Evolutionary conservation across 1,140 invertebrate species (phyloP).

Genomic region (Glossosoma conforme): DNA sequence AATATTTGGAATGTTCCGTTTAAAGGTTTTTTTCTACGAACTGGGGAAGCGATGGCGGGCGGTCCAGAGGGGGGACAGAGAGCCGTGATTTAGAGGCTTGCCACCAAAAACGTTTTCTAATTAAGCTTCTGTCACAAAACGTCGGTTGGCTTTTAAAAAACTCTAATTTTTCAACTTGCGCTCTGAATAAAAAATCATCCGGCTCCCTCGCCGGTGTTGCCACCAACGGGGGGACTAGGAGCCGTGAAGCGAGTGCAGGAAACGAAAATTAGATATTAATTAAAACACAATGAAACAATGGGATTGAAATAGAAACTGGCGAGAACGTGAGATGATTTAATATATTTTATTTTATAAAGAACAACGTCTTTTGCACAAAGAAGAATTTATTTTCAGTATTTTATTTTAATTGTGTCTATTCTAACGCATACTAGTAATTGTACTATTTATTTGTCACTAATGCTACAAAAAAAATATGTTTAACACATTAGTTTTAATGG

Average conservation of each 20-base stretch:
- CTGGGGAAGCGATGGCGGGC: not conserved
- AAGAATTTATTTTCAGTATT: too few relatives aligned
- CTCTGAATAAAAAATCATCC: conserved; percentile 25
- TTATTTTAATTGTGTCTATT: too few relatives aligned
- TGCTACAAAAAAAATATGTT: too few relatives aligned
- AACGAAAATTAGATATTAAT: conserved; percentile 11
- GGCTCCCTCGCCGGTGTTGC: not conserved
- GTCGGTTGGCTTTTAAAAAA: conserved; percentile 37
- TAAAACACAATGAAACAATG: not conserved
- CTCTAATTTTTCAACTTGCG: conserved; percentile 25
- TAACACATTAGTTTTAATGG: too few relatives aligned
- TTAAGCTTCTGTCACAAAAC: conserved; percentile 45
- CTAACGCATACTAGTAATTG: too few relatives aligned
- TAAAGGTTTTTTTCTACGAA: not conserved
- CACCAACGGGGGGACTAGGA: not conserved
- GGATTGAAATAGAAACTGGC: not conserved
- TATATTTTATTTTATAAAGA: too few relatives aligned
- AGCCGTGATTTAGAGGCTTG: conserved; percentile 37
- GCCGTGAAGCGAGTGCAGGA: conserved; percentile 4
- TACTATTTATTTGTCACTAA: too few relatives aligned
- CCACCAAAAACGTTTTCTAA: conserved; percentile 43
- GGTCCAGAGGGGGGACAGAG: not conserved
- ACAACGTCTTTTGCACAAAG: too few relatives aligned
- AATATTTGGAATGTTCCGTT: not conserved
- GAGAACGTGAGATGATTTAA: too few relatives aligned